A percentile compares a stretch with the other conserved stretches of the same genome.
Conservation (phyloP, 2,888 invertebrate genomes). For the Folsomia candida region DNA sequence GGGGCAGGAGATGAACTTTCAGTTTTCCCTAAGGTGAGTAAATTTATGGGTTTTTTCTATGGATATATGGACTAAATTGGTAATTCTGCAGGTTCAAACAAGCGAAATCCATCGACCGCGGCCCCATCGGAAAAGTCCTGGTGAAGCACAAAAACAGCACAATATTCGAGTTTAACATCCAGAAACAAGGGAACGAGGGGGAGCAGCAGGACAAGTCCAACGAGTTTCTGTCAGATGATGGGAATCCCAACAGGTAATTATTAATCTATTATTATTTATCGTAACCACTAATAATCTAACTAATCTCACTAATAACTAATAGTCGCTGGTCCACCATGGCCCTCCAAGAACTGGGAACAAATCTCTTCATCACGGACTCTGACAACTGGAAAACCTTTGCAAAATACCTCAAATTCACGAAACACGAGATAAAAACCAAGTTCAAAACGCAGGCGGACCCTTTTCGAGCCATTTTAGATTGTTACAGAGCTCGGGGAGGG, state of each 20-base stretch:
- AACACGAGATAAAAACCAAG: slow-evolving; percentile 50
- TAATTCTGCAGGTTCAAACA: slow-evolving; percentile 46
- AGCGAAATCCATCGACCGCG: slow-evolving; percentile 47
- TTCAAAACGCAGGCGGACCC: slow-evolving; percentile 47
- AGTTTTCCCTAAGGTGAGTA: slow-evolving; percentile 52
- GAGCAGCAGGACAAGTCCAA: not conserved
- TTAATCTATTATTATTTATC: no score
- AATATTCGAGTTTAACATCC: slow-evolving; percentile 52
- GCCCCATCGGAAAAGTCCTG: slow-evolving; percentile 52
- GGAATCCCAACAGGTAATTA: no score
- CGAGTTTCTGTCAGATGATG: no score
- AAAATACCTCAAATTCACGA: slow-evolving; percentile 52
- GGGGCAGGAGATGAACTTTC: slow-evolving; percentile 52
- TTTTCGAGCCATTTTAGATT: slow-evolving; percentile 50
- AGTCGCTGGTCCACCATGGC: slow-evolving; percentile 51
- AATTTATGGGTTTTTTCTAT: not conserved
- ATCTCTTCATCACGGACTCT: slow-evolving; percentile 51
- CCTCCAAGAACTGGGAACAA: slow-evolving; percentile 50
- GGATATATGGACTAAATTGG: not conserved
- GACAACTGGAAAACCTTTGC: slow-evolving; percentile 52
- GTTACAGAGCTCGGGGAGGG: slow-evolving; percentile 51
- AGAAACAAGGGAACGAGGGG: slow-evolving; percentile 43
- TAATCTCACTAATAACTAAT: no score
- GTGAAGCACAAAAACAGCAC: slow-evolving; percentile 49
- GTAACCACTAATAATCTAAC: no score